Base-by-base conservation (phyloP, 1,140 invertebrate species). In the Phthorimaea operculella region DNA sequence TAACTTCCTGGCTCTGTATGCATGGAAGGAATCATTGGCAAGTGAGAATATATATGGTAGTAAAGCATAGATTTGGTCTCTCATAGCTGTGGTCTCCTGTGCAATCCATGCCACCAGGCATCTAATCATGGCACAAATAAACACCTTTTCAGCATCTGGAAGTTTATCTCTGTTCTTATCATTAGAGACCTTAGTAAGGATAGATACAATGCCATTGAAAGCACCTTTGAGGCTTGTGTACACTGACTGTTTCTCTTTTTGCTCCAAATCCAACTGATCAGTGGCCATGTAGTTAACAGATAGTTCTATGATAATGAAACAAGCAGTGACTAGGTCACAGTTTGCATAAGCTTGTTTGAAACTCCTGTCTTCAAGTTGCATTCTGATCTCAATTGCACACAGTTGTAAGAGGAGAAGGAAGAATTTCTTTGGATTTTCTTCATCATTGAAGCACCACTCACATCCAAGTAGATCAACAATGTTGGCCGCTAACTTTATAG, bases 181-280 rank as follows among this genome's bases (percentile, higher is more conserved):
- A 66, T 92, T 91, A 7, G 90, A 90, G 0, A 95, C 86, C 68
- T 91, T 89, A 39, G 88, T 90, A 4, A 97, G 74, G 36, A 95
- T 87, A 36, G 88, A 89, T 45, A 97, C 87, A 47, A 97, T 89
- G 50, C 94, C 93, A 62, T 92, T 90, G 76, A 96, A 96, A 7
- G 95, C 94, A 34, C 94, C 94, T 74, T 96, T 96, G 0, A 97
- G 79, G n/a, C 94, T 93, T 0, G 93, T 94, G 63, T 96, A 96
- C 0, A 96, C 86, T 54, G 94, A 93, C 72, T 96, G 93, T 70
- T 96, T 95, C 70, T 97, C 95, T 79, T 94, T 95, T 63, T 94
- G 91, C 68, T 96, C 94, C 53, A 97, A 85, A 72, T 95, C 92
- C 17, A 96, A 66, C 60, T 92, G 91, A 78, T 95, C 94, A 7